A percentile compares a stretch with the other conserved stretches of the same genome.
phyloP scores from a whole-genome alignment of 2,797 vertebrate species.

The Graptemys geographica region DNA sequence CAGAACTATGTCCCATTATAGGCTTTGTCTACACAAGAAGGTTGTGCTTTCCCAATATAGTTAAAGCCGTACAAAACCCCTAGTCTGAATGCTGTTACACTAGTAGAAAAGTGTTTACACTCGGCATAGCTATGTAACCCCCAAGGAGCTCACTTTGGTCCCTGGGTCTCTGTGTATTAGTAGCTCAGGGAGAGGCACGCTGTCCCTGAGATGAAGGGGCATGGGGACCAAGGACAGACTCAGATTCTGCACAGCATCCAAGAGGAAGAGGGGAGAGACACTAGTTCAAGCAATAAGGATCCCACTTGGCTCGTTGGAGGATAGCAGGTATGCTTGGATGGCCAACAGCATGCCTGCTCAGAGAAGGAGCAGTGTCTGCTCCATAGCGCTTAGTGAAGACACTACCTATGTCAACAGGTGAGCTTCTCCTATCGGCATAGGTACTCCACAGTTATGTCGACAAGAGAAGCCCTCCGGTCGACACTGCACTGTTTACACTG shows the following conservation, averaged over 20 bases:
- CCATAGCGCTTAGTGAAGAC: neutral
- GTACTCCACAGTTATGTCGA: no score
- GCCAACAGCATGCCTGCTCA: no score
- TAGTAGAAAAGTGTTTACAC: neutral
- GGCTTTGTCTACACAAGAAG: neutral
- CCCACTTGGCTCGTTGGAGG: neutral
- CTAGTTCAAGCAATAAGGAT: neutral
- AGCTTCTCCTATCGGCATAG: no score
- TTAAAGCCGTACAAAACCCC: neutral
- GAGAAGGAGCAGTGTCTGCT: neutral
- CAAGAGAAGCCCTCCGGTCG: no score
- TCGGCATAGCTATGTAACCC: neutral
- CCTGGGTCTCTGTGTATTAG: neutral
- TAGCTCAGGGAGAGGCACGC: neutral
- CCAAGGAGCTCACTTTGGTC: neutral
- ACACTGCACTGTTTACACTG: neutral
- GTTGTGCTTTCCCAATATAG: neutral
- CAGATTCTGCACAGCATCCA: no score
- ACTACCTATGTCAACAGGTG: neutral
- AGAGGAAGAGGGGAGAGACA: neutral
- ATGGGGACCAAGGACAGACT: no score
- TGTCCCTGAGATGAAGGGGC: neutral
- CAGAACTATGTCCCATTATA: neutral
- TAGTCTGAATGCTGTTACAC: neutral
- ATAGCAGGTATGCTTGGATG: no score